Evolutionary conservation across 2,797 vertebrate genomes (phyloP).

Genomic region (Pseudochirops corinnae): DNA sequence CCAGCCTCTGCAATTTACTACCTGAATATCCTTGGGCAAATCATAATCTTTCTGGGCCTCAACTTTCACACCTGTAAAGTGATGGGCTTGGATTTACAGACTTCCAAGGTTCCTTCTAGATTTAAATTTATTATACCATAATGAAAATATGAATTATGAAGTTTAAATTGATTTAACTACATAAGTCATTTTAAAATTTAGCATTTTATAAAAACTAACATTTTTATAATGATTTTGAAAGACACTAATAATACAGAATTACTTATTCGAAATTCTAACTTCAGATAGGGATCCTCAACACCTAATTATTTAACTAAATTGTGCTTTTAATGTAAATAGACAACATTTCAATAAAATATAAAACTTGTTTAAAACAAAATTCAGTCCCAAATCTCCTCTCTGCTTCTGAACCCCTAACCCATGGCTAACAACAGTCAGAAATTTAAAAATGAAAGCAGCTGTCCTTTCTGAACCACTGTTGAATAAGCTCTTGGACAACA

Average conservation of each 20-base stretch:
- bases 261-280: background rate
- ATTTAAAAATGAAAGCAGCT: background rate
- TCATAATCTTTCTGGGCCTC: background rate
- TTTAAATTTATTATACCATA: background rate
- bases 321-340: background rate
- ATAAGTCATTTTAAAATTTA: background rate
- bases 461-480: background rate
- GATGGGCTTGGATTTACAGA: background rate
- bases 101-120: background rate
- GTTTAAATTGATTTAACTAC: background rate
- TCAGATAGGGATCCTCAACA: background rate
- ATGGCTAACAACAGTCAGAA: background rate
- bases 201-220: background rate
- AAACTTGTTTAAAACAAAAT: background rate
- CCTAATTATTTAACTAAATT: background rate
- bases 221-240: background rate
- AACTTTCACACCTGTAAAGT: background rate
- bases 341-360: background rate
- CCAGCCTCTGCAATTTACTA: background rate
- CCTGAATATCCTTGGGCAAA: background rate
- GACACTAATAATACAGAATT: background rate
- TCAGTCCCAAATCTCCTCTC: background rate
- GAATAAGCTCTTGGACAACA: background rate
- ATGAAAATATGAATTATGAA: background rate
- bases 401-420: background rate